Evolutionary conservation across 30 jellyfish, hydroid and myxozoan species (phyloP), one percentile per base, ranked within the genome.

Genomic region (Clytia hemisphaerica): DNA sequence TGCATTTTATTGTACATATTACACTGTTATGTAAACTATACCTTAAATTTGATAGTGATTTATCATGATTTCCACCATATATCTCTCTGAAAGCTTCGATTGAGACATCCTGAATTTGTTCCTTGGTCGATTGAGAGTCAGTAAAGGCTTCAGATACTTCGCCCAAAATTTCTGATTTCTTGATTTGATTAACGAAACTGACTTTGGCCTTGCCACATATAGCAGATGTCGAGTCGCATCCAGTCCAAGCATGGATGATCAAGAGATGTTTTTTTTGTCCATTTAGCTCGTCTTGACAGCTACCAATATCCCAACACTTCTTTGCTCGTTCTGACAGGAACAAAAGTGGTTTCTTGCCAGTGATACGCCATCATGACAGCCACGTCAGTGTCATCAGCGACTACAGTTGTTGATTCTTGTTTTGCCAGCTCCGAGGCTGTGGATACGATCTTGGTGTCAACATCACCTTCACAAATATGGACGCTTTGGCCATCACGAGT

Each of bases 151-250:
- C 78, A 27, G 78, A 66, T 36, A 66, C 44, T 66, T 66, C 76
- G 31, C 29, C 7, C 33, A 71, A 71, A 37, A 4, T 62, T 33
- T 71, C 83, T 33, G 83, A 71, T 67, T 45, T 67, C 80, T 45
- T 44, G 83, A 71, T 45, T 32, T 34, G 50, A 53, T 50, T 51
- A 60, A 50, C 47, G 34, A 50, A 50, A 71, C 61, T 71, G 64
- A 59, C 37, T 55, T 51, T 50, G 19, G 76, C 79, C 46, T 71
- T 51, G 18, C 76, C 83, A 47, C 46, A 51, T 27, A 67, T 58
- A 50, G 83, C 76, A 48, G 83, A 71, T 55, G 80, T 71, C 48
- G 83, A 37, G 75, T 71, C 83, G 40, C 83, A 71, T 33, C 83
- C 40, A 67, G 76, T 33, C 53, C 53, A 42, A n/a, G 53, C 53